Percentiles rank a stretch among this genome's conserved stretches.
Conservation (phyloP, 1,140 invertebrate genomes). For the Brachionus calyciflorus region DNA sequence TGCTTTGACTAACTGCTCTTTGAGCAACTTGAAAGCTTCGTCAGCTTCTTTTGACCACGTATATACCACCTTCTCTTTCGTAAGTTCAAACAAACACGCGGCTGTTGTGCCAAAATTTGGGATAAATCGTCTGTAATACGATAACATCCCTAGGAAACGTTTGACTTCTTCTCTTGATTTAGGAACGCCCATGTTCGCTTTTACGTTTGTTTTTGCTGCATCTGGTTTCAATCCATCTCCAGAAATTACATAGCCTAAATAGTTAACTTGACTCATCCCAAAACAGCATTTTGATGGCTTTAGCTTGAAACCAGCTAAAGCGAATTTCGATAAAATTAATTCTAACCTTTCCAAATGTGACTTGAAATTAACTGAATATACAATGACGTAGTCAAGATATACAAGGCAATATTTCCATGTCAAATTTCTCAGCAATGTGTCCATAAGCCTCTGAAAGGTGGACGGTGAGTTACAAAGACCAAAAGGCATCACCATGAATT, state of each 20-base stretch:
- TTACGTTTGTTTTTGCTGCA: too few relatives aligned
- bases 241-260: too few relatives aligned
- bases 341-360: constrained; percentile 13
- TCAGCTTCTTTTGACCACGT: too few relatives aligned
- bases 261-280: too few relatives aligned
- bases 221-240: too few relatives aligned
- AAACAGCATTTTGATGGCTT: too few relatives aligned
- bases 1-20: too few relatives aligned
- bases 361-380: constrained; percentile 1
- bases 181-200: too few relatives aligned
- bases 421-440: constrained; percentile 4
- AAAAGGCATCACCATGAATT: constrained; percentile 29
- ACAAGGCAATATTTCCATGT: constrained; percentile 4
- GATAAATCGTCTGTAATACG: background rate
- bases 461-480: constrained; percentile 2
- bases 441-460: constrained; percentile 12
- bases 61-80: background rate
- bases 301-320: too few relatives aligned
- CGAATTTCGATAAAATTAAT: too few relatives aligned
- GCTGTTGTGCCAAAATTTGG: background rate
- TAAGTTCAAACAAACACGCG: background rate
- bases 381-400: constrained; percentile 5
- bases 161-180: too few relatives aligned
- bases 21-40: too few relatives aligned
- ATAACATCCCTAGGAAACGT: background rate